Conservation (phyloP, 2,113 vertebrate genomes). For the Pomatorhinus ruficollis region DNA sequence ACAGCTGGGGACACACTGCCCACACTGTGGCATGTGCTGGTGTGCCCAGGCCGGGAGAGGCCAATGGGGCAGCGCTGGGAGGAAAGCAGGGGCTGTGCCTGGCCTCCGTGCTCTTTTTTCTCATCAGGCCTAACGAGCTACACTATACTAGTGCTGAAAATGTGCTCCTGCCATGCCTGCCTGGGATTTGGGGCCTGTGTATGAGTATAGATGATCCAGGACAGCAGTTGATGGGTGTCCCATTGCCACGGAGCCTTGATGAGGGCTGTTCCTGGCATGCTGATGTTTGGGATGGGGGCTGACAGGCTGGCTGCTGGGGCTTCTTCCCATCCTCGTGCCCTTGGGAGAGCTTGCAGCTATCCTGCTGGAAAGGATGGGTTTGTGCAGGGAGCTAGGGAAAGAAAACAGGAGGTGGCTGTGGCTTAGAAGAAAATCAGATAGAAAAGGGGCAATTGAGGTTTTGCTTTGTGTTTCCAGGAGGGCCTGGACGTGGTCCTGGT, state of each 20-base stretch:
- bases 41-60: accelerated
- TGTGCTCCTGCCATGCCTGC: background rate
- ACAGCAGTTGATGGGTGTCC: background rate
- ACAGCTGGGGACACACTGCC: background rate
- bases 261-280: background rate
- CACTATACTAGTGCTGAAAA: background rate
- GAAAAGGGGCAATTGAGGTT: background rate
- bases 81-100: background rate
- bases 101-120: background rate
- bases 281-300: background rate
- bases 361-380: background rate
- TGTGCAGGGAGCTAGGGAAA: background rate
- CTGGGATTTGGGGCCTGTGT: background rate
- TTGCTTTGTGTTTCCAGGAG: background rate
- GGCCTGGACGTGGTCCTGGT: background rate
- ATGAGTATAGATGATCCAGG: background rate
- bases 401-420: background rate
- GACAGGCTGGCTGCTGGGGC: background rate
- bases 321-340: background rate
- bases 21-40: accelerated
- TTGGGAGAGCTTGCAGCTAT: background rate
- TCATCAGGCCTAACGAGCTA: background rate
- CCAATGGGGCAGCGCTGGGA: background rate
- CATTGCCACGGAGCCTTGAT: accelerated
- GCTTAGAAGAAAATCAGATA: background rate